Conservation (phyloP, 2,797 vertebrate species). For the Silurus lanzhouensis region DNA sequence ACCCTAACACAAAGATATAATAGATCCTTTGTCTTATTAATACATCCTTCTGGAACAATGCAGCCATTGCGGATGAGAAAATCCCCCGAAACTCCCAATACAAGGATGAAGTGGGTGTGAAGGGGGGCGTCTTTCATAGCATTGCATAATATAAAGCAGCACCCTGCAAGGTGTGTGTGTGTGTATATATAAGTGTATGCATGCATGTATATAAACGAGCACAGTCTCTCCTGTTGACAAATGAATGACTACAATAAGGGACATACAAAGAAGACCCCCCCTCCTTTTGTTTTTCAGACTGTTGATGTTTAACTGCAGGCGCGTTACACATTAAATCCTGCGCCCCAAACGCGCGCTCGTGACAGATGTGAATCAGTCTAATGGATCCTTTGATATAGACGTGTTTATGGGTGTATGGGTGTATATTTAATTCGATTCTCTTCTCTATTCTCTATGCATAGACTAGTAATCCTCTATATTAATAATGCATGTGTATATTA, state of each 20-base stretch:
- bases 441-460: no score
- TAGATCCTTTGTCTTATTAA: slow-evolving; percentile 80
- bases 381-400: background rate
- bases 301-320: slow-evolving; percentile 68
- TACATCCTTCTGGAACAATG: slow-evolving; percentile 76
- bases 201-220: slow-evolving; percentile 29
- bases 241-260: slow-evolving; percentile 43
- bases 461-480: background rate
- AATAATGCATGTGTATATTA: background rate
- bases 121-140: slow-evolving; percentile 61
- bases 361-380: background rate
- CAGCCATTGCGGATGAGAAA: slow-evolving; percentile 73
- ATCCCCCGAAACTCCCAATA: slow-evolving; percentile 52
- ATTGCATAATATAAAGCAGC: slow-evolving; percentile 50
- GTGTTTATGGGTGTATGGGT: background rate
- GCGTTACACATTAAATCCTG: slow-evolving; percentile 58
- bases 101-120: slow-evolving; percentile 37
- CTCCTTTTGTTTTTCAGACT: background rate
- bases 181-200: slow-evolving; percentile 1
- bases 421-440: no score
- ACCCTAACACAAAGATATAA: slow-evolving; percentile 64
- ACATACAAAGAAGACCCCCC: slow-evolving; percentile 38
- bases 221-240: slow-evolving; percentile 48
- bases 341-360: background rate
- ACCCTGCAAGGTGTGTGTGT: slow-evolving; percentile 19